phyloP scores from a whole-genome alignment of 2,113 vertebrate species.

The Aplodontia rufa region DNA sequence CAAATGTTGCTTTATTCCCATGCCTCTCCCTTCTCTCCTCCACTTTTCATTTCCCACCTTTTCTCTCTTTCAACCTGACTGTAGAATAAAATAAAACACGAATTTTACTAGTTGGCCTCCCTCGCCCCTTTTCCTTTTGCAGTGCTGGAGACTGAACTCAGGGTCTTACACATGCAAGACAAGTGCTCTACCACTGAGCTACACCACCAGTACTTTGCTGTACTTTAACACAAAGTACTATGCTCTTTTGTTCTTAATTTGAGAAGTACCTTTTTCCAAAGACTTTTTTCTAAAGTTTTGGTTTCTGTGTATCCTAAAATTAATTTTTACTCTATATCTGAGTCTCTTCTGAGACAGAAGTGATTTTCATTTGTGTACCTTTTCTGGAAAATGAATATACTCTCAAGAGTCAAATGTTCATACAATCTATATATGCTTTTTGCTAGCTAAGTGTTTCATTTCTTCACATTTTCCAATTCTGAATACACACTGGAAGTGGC shows the following conservation, averaged over 20 bases:
- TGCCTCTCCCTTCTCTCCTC: background rate
- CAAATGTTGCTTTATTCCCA: background rate
- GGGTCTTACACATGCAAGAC: background rate
- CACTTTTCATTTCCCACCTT: background rate
- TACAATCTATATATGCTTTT: background rate
- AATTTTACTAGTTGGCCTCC: background rate
- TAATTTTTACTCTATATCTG: background rate
- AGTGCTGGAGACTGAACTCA: background rate
- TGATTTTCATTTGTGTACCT: background rate
- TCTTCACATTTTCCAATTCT: background rate
- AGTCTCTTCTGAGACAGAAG: background rate
- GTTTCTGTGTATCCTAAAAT: background rate
- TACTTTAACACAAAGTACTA: background rate
- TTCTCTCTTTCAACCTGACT: background rate
- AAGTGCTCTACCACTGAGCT: background rate
- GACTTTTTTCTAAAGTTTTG: background rate
- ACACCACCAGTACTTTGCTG: background rate
- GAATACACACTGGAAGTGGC: background rate
- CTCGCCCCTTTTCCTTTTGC: background rate
- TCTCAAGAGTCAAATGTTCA: too few species aligned
- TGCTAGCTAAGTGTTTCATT: background rate
- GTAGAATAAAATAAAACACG: background rate
- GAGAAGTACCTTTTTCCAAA: background rate
- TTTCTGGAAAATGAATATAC: background rate
- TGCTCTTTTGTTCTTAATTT: conserved; percentile 6